A percentile compares a stretch with the other conserved stretches of the same genome.
phyloP scores from a whole-genome alignment of 2,797 vertebrate genomes.

The Xenopus petersii region DNA sequence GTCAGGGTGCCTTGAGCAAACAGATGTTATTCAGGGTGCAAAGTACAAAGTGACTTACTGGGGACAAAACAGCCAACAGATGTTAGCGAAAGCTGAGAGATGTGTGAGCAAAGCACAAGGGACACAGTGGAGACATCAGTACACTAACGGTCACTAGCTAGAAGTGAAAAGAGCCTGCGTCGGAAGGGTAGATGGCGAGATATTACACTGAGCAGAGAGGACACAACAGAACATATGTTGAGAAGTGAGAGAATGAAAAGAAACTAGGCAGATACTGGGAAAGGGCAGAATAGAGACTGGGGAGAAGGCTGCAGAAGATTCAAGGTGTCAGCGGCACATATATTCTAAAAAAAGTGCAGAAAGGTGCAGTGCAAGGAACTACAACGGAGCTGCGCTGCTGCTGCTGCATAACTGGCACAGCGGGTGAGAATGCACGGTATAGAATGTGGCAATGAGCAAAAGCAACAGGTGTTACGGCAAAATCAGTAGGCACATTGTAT shows the following conservation, averaged over 20 bases:
- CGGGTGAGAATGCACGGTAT: no score
- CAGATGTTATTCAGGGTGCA: neutral
- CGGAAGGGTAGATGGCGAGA: neutral
- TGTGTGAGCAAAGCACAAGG: no score
- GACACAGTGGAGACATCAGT: no score
- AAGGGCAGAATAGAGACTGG: no score
- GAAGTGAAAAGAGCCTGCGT: neutral
- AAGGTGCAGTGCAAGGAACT: no score
- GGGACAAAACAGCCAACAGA: neutral
- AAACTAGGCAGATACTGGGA: neutral
- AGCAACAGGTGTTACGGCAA: neutral
- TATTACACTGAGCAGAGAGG: no score
- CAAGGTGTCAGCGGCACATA: no score
- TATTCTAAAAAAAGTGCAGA: no score
- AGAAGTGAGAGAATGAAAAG: slow-evolving; percentile 5
- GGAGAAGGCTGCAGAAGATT: no score
- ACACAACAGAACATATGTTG: slow-evolving; percentile 14
- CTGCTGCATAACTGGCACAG: no score
- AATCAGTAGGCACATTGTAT: neutral
- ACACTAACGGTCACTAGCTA: neutral
- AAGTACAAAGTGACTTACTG: neutral
- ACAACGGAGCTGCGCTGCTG: no score
- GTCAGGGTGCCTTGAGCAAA: neutral
- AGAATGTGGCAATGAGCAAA: no score
- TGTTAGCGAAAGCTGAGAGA: neutral